Evolutionary conservation across 2,888 invertebrate genomes (phyloP).

Genomic region (Encarsia formosa): DNA sequence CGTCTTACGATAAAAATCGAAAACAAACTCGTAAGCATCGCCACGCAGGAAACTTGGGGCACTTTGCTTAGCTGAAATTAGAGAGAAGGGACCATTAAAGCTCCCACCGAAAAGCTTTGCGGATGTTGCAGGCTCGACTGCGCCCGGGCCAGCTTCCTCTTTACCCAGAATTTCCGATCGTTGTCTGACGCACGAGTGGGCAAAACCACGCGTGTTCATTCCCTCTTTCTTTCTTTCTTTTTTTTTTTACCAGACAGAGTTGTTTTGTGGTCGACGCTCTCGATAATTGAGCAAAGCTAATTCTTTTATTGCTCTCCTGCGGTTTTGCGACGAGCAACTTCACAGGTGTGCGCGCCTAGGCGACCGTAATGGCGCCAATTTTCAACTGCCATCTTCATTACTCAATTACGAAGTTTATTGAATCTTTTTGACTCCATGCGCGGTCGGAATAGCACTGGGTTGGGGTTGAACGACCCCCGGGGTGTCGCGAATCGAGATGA

Average conservation of each 20-base stretch:
- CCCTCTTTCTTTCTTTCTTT: conserved; percentile 3
- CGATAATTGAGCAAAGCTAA: conserved; percentile 19
- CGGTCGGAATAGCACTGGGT: too few relatives aligned
- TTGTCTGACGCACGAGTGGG: too few relatives aligned
- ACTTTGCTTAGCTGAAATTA: conserved; percentile 13
- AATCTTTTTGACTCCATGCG: too few relatives aligned
- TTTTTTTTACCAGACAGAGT: not conserved
- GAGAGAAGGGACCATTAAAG: conserved; percentile 8
- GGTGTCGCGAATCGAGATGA: too few relatives aligned
- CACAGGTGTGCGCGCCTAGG: too few relatives aligned
- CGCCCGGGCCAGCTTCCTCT: conserved; percentile 5
- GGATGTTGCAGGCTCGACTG: conserved; percentile 7
- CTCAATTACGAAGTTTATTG: too few relatives aligned
- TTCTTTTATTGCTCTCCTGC: conserved; percentile 14
- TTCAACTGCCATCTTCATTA: too few relatives aligned
- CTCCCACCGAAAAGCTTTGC: not conserved
- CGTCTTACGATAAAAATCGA: too few relatives aligned
- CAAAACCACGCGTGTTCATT: too few relatives aligned
- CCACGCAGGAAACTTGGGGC: conserved; percentile 8
- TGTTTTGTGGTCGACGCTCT: conserved; percentile 6
- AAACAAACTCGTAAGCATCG: conserved; percentile 16
- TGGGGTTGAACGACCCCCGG: too few relatives aligned
- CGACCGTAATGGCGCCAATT: too few relatives aligned
- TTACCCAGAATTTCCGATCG: conserved; percentile 17
- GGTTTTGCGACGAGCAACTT: not conserved